Evolutionary conservation across 2,888 invertebrate species (phyloP).

Genomic region (Chironomus riparius): DNA sequence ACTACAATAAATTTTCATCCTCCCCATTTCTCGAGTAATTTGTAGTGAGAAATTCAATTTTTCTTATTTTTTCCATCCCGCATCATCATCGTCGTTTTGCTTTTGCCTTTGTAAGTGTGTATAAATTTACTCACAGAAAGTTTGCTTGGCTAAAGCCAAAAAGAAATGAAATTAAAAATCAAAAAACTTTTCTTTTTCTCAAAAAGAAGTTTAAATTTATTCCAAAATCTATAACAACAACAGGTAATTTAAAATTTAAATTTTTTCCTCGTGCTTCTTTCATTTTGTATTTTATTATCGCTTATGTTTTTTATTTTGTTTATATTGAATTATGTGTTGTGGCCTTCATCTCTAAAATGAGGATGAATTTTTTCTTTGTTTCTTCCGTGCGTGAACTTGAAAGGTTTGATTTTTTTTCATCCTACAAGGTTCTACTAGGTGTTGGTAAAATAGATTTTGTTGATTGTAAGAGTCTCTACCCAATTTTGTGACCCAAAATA

Average conservation of each 20-base stretch:
- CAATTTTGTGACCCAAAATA: no score
- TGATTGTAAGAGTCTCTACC: no score
- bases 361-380: not conserved
- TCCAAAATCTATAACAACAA: slow-evolving; percentile 11
- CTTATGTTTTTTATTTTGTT: not conserved
- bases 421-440: no score
- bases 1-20: not conserved
- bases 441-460: no score
- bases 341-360: not conserved
- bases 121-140: no score
- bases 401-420: no score
- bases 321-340: not conserved
- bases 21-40: not conserved
- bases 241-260: slow-evolving; percentile 11
- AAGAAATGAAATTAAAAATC: not conserved
- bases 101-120: no score
- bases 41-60: not conserved
- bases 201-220: not conserved
- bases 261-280: not conserved
- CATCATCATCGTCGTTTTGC: no score
- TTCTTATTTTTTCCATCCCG: not conserved
- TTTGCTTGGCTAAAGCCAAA: not conserved
- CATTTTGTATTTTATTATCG: not conserved
- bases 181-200: not conserved
- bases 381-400: no score